These are phyloP conservation scores for Tubulanus polymorphus DNA, from an alignment of 2,888 invertebrate genomes.

Conservation along the genomic window DNA sequence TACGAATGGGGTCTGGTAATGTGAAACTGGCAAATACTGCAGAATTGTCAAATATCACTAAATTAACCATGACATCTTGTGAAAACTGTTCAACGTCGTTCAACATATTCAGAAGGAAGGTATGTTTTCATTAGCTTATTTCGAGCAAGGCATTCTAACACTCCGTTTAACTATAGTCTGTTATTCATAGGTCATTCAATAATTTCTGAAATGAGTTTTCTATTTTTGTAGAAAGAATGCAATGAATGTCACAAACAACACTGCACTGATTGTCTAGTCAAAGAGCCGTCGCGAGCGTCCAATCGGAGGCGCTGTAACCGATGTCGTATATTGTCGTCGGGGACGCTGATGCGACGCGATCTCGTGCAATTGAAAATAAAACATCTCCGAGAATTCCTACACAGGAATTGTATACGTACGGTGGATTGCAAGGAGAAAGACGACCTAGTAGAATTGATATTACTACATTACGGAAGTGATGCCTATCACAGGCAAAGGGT, in stretches of 20 bases:
- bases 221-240: conserved; percentile 38
- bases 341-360: conserved; percentile 37
- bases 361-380: conserved; percentile 40
- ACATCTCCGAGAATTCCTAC: conserved; percentile 43
- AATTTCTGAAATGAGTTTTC: too few species aligned
- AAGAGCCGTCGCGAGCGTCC: conserved; percentile 6
- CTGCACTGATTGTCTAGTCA: conserved; percentile 36
- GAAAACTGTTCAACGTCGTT: too few species aligned
- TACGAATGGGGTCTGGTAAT: too few species aligned
- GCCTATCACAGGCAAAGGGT: too few species aligned
- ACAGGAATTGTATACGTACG: conserved; percentile 35
- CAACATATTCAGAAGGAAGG: too few species aligned
- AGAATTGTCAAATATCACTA: too few species aligned
- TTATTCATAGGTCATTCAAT: too few species aligned
- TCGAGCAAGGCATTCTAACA: too few species aligned
- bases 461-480: neutral
- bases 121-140: too few species aligned
- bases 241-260: conserved; percentile 35
- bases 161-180: too few species aligned
- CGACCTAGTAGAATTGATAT: conserved; percentile 44
- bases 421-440: conserved; percentile 45
- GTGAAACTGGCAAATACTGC: too few species aligned
- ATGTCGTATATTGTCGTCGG: conserved; percentile 36
- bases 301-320: conserved; percentile 33
- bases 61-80: too few species aligned